Evolutionary conservation across 2,888 invertebrate species (phyloP), one percentile per base, ranked within the genome.

Genomic region (Leptopterna dolabrata): DNA sequence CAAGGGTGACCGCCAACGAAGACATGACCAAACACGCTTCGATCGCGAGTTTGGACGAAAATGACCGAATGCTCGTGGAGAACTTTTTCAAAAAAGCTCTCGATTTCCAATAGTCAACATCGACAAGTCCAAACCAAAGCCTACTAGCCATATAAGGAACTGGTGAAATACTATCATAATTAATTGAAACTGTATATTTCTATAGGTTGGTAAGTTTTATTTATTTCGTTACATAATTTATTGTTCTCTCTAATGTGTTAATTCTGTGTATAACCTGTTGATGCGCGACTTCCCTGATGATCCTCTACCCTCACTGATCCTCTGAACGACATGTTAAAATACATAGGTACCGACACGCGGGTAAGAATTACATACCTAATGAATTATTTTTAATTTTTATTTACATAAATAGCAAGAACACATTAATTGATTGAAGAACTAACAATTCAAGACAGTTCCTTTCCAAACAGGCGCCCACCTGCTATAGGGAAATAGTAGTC

Each of bases 81-180:
- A 82, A 87, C 36, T 87, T 87, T 51, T 87, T 87, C 82, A 82
- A 73, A 83, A 87, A 87, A 82, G 76, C 81, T 71, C 87, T 87
- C 51, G 73, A 87, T 43, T 63, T 87, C 24, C 78, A 86, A 29
- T 76, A 83, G 70, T 55, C 51, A 55, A 41, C 45, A 24, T 82
- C 13, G 41, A 41, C 16, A n/a, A 27, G 85, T 24, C 19, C 63
- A 24, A 63, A 85, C 85, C 85, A 85, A 85, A 85, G 85, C 73
- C 47, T 73, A n/a, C 76, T 45, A 85, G 83, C 83, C 81, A 81
- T 81, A 81, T 51, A 73, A n/a, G 78, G 70, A 70, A 83, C 83
- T 83, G 83, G 83, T 83, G 83, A 70, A 76, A 41, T 73, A 73
- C 19, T 71, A 71, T 71, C 30, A 30, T 71, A 19, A 36, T 24